Base-by-base conservation (phyloP, 2,113 vertebrate genomes). In the Mugil cephalus region DNA sequence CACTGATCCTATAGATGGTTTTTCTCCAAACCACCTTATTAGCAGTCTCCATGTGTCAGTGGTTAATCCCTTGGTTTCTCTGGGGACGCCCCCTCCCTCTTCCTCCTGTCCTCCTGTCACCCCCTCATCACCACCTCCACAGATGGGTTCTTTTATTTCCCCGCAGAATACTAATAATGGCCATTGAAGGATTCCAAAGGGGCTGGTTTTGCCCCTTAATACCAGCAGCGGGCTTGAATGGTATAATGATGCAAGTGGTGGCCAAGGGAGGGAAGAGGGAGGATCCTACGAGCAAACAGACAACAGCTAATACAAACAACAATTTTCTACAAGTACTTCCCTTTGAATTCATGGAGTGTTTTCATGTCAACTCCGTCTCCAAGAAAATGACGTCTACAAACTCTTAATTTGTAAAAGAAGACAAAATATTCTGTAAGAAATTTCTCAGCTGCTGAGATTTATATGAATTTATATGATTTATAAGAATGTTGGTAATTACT, bases 141-240 rank as follows among this genome's bases (percentile, higher is more conserved):
- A 93, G 92, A 93, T 93, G 94, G 94, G 93, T 87, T 87, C 87
- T 67, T 92, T 90, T 91, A 90, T 90, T 91, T 92, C 86, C 91
- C 89, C 67, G 85, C 77, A 87, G 92, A 90, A 93, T 93, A 90
- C 88, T 89, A 93, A 91, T 92, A 89, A 92, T 79, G 82, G 83
- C 84, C 83, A 88, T 82, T 87, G 90, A 90, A 85, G 86, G 89
- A 93, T 89, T 91, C 89, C 91, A 87, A 90, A 85, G 78, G 53
- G 84, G 69, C 48, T 63, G 81, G 83, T 74, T 83, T 74, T 46
- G 53, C 69, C 69, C 69, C 73, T 79, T 85, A 76, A 74, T 70
- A 65, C 77, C 77, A 58, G 66, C 47, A 67, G 30, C 47, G 11
- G 43, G 54, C 64, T 73, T 83, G 77, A 81, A 82, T 83, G 72